Evolutionary conservation across 2,797 vertebrate genomes (phyloP).

Genomic region (Danio aesculapii): DNA sequence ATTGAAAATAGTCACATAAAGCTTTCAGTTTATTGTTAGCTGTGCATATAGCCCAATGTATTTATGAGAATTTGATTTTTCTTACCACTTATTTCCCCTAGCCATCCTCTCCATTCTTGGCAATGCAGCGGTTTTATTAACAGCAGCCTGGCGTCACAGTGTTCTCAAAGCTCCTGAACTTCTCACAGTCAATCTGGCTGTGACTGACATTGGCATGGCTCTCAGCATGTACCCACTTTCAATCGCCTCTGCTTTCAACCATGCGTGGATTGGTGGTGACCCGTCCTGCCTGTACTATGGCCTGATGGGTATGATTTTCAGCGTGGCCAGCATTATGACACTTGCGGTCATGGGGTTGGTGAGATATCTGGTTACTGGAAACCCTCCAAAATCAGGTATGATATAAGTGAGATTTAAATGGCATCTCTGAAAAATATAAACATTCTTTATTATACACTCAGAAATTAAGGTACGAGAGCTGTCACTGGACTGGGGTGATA

Average conservation of each 20-base stretch:
- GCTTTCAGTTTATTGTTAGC: too few species aligned
- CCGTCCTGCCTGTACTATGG: slow-evolving; percentile 70
- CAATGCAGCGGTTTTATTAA: slow-evolving; percentile 64
- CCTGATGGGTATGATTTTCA: slow-evolving; percentile 76
- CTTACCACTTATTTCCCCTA: not conserved
- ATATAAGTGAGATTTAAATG: slow-evolving; percentile 35
- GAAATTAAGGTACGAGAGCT: too few species aligned
- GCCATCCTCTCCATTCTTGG: slow-evolving; percentile 61
- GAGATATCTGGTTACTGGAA: slow-evolving; percentile 71
- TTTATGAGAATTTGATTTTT: not conserved
- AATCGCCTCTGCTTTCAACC: slow-evolving; percentile 70
- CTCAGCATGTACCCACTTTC: slow-evolving; percentile 75
- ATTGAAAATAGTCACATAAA: too few species aligned
- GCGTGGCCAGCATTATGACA: slow-evolving; percentile 73
- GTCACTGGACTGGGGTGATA: too few species aligned
- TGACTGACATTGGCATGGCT: slow-evolving; percentile 75
- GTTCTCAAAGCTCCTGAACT: slow-evolving; percentile 73
- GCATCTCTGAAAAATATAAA: not conserved
- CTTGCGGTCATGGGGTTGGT: slow-evolving; percentile 71
- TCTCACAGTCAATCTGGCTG: slow-evolving; percentile 71
- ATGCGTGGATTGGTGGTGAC: slow-evolving; percentile 72
- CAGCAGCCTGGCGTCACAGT: slow-evolving; percentile 43
- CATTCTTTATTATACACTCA: not conserved
- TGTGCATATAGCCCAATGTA: not conserved
- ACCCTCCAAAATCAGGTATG: slow-evolving; percentile 63